These are phyloP conservation scores for Acanthacorydalis orientalis DNA, from an alignment of 2,888 invertebrate species.

Conservation along the genomic window DNA sequence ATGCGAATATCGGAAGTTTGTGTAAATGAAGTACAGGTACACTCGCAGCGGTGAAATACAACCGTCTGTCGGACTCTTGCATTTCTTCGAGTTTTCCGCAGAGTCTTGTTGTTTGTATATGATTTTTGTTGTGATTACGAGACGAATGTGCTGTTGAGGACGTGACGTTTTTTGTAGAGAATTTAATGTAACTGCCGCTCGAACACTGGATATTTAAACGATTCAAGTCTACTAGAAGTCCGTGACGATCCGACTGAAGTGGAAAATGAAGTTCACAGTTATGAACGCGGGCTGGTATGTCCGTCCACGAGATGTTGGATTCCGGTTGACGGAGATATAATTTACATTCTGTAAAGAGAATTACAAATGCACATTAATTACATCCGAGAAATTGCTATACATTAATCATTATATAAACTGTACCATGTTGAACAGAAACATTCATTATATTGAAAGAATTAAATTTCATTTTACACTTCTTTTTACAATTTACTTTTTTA, in stretches of 20 bases:
- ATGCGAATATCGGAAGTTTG: conserved; percentile 47
- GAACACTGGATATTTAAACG: conserved; percentile 54
- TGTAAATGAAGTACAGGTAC: conserved; percentile 36
- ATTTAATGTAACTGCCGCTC: conserved; percentile 39
- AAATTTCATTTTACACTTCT: too few species aligned
- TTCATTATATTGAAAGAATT: too few species aligned
- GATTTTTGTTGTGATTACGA: conserved; percentile 14
- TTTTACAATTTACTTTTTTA: too few species aligned
- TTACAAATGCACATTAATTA: neutral
- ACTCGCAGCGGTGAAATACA: conserved; percentile 37
- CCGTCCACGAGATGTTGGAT: conserved; percentile 33
- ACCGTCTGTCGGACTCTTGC: conserved; percentile 34
- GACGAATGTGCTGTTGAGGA: conserved; percentile 5
- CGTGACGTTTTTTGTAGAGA: conserved; percentile 16
- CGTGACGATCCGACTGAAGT: conserved; percentile 24
- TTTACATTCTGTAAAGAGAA: conserved; percentile 40
- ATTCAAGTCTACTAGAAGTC: conserved; percentile 45
- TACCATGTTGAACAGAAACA: too few species aligned
- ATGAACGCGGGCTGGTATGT: conserved; percentile 28
- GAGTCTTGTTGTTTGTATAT: conserved; percentile 15
- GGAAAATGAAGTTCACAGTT: conserved; percentile 40
- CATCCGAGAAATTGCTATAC: too few species aligned
- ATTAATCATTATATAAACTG: too few species aligned
- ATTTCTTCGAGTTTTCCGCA: conserved; percentile 60
- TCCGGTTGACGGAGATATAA: conserved; percentile 30